These are phyloP conservation scores for Picathartes gymnocephalus DNA, from an alignment of 2,113 vertebrate species.

Conservation along the genomic window DNA sequence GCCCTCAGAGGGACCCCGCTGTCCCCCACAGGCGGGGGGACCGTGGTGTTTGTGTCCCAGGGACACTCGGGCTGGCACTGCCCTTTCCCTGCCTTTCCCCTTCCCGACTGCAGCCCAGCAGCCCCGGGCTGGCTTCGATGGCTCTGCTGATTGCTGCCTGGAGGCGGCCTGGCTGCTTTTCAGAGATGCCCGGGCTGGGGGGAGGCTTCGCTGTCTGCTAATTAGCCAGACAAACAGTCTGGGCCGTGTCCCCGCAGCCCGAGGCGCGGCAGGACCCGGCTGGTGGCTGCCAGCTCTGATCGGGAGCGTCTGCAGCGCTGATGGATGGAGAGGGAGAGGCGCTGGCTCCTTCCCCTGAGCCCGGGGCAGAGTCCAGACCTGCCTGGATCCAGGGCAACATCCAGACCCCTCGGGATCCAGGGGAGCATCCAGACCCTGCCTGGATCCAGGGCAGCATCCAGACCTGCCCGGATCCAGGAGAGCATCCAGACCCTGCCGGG, in stretches of 20 bases:
- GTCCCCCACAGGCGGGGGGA: too few species aligned
- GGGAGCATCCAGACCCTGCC: background rate
- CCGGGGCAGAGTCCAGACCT: background rate
- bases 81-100: background rate
- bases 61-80: background rate
- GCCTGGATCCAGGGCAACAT: background rate
- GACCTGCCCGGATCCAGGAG: fast-evolving
- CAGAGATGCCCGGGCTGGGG: background rate
- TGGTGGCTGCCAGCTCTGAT: background rate
- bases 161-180: background rate
- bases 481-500: background rate
- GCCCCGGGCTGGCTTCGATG: background rate
- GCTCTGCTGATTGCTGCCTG: background rate
- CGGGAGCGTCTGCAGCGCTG: background rate
- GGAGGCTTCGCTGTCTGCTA: background rate
- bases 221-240: background rate
- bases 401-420: fast-evolving
- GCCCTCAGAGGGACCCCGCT: background rate
- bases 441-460: background rate
- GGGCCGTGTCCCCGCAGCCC: background rate
- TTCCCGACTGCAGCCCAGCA: background rate
- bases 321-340: background rate
- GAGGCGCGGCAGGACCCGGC: background rate
- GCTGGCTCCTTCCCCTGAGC: background rate
- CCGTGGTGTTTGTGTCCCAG: fast-evolving